Conservation (phyloP, 1,140 invertebrate species). For the Trachymyrmex septentrionalis region DNA sequence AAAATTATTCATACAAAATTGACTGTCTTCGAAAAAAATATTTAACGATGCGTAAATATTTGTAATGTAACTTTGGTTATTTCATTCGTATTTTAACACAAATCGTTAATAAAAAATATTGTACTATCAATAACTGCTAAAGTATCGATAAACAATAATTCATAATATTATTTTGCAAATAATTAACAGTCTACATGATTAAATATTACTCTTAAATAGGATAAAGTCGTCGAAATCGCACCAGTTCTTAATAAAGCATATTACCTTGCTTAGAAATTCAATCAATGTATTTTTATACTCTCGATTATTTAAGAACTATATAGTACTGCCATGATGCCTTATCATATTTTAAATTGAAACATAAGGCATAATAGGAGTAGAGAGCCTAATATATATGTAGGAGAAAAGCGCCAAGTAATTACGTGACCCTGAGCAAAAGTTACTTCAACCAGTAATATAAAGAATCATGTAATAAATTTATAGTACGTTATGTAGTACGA, state of each 20-base stretch:
- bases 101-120: background rate
- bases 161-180: background rate
- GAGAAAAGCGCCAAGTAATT: no score
- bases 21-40: background rate
- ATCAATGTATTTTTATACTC: no score
- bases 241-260: background rate
- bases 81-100: background rate
- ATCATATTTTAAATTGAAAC: no score
- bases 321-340: no score
- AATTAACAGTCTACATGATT: background rate
- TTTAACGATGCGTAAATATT: background rate
- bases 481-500: background rate
- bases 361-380: no score
- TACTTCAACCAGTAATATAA: no score
- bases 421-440: no score
- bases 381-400: no score
- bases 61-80: background rate
- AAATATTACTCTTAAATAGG: background rate
- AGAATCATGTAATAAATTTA: no score
- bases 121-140: background rate
- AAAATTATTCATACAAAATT: background rate
- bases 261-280: no score
- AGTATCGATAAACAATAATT: background rate
- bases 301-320: no score
- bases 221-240: background rate